Evolutionary conservation across 2,888 invertebrate genomes (phyloP), one percentile per base, ranked within the genome.

Genomic region (Agonopterix alstromeriana): DNA sequence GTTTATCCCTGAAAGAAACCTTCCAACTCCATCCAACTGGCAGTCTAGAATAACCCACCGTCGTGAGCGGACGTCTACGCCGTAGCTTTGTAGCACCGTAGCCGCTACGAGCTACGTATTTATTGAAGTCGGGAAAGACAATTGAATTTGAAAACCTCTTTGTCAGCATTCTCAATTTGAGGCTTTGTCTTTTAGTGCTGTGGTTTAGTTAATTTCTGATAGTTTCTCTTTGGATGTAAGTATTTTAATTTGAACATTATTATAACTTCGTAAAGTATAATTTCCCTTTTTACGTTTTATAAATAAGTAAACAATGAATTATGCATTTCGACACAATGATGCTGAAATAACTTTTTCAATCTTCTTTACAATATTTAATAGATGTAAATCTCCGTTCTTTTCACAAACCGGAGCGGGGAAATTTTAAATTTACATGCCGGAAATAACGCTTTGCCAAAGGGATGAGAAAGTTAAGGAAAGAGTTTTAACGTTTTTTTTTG

Each of bases 41-140:
- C 76, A 80, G 81, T 81, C 65, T 74, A 58, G 65, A 72, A 67
- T 60, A 65, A 59, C 61, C 27, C 58, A 54, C 65, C 58, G 57
- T 43, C 55, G 63, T 48, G 67, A 48, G 58, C 62, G 77, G 77
- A 67, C 81, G 81, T 69, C 77, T 79, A 73, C 79, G 69, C 46
- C 66, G 75, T 72, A 73, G 68, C 64, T 48, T 36, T 52, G 57
- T 56, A 57, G 54, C 53, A 35, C 49, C 56, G 58, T 60, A 52
- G 57, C 52, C 42, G 43, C 61, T 60, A 58, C 61, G 61, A 56
- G 55, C 56, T 52, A 52, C 55, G 58, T 54, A 52, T 53, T 60
- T 53, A 51, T 48, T 48, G 12, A 17, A 44, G 46, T 44, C 14
- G 7, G n/a, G 43, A 10, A 38, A 52, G 45, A 57, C 48, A 59